phyloP scores from a whole-genome alignment of 2,888 invertebrate genomes.

The Harpalus rufipes region DNA sequence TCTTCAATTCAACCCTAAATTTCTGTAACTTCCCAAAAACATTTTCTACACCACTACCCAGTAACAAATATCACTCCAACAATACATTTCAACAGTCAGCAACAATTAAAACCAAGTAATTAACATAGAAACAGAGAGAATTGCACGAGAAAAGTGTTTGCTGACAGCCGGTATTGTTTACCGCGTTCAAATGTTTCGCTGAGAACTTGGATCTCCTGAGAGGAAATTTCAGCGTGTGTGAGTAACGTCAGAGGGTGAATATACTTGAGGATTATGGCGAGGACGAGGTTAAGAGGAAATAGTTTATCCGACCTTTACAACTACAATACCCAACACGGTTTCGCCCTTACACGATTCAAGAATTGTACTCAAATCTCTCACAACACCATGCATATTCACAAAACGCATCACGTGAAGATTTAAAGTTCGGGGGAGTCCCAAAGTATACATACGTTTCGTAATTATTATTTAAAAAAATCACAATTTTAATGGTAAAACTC shows the following conservation, averaged over 20 bases:
- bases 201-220: neutral
- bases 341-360: too few relatives aligned
- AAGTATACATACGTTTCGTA: too few relatives aligned
- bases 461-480: too few relatives aligned
- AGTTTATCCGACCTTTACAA: too few relatives aligned
- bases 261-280: neutral
- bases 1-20: neutral
- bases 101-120: neutral
- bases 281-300: neutral
- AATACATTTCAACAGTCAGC: neutral
- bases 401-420: too few relatives aligned
- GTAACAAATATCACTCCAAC: neutral
- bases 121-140: neutral
- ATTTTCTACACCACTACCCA: neutral
- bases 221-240: neutral
- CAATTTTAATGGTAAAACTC: too few relatives aligned
- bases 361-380: too few relatives aligned
- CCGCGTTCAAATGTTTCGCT: too few relatives aligned
- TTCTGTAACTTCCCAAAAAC: neutral
- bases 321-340: too few relatives aligned
- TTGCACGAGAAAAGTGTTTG: neutral
- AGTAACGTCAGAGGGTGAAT: neutral
- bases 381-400: too few relatives aligned
- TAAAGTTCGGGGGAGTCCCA: too few relatives aligned
- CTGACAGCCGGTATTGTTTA: neutral